These are phyloP conservation scores for Telmatherina bonti DNA, from an alignment of 2,797 vertebrate genomes.

Conservation along the genomic window DNA sequence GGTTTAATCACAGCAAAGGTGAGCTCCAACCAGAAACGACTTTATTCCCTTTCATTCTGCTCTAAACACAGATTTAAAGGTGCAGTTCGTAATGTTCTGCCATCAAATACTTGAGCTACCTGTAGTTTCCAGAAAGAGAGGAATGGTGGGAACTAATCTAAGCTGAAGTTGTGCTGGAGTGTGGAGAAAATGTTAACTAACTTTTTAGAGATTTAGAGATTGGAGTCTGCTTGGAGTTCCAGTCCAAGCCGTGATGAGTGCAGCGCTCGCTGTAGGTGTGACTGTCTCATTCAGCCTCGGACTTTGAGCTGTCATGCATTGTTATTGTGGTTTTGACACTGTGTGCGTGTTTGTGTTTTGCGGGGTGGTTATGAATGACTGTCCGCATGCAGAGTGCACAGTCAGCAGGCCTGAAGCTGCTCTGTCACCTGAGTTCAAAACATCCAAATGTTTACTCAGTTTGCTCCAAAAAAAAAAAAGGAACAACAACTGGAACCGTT, in stretches of 20 bases:
- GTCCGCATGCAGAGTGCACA: conserved; percentile 53
- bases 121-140: not conserved
- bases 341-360: conserved; percentile 30
- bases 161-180: not conserved
- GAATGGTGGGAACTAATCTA: not conserved
- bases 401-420: conserved; percentile 69
- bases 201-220: not conserved
- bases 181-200: not conserved
- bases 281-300: conserved; percentile 45
- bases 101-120: not conserved
- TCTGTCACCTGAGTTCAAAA: conserved; percentile 70
- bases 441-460: conserved; percentile 53
- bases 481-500: conserved; percentile 40
- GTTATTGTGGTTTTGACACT: conserved; percentile 62
- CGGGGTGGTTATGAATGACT: conserved; percentile 63
- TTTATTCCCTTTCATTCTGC: not conserved
- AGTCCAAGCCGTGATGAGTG: conserved; percentile 7
- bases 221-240: no score
- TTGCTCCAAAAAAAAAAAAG: conserved; percentile 33
- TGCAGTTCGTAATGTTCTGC: not conserved
- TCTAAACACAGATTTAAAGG: conserved; percentile 22
- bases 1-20: conserved; percentile 58
- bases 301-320: conserved; percentile 70
- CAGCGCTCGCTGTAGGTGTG: conserved; percentile 15
- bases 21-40: conserved; percentile 12